Conservation (phyloP, 2,888 invertebrate species). For the Chrysolina americana region DNA sequence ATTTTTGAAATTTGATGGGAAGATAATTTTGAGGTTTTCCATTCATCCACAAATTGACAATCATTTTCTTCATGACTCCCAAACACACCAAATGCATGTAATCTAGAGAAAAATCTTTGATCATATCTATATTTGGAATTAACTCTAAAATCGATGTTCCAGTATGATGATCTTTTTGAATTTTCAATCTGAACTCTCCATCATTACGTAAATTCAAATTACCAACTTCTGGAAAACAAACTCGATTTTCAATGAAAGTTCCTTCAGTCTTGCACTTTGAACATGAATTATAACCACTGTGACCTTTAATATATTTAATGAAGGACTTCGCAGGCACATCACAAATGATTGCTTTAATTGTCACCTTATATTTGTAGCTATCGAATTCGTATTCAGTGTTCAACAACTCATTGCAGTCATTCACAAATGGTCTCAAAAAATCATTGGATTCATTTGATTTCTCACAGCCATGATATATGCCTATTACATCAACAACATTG, state of each 20-base stretch:
- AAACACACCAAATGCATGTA: too few relatives aligned
- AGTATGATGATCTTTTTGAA: background rate
- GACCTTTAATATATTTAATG: background rate
- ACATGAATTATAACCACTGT: background rate
- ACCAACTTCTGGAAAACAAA: background rate
- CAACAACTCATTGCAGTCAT: too few relatives aligned
- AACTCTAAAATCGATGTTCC: background rate
- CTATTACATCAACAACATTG: too few relatives aligned
- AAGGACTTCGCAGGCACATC: background rate
- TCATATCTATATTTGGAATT: background rate
- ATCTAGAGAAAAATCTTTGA: background rate
- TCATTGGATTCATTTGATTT: too few relatives aligned
- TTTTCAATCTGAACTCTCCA: background rate
- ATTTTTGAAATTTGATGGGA: background rate
- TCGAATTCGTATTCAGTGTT: too few relatives aligned
- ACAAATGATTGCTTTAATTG: too few relatives aligned
- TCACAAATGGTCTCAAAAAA: too few relatives aligned
- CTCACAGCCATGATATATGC: too few relatives aligned
- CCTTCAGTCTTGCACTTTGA: background rate
- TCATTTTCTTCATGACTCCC: too few relatives aligned
- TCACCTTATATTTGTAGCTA: too few relatives aligned
- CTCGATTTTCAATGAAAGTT: background rate
- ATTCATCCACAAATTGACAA: background rate
- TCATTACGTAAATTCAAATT: background rate
- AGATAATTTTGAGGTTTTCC: slow-evolving; percentile 1